Percentiles rank a stretch among this genome's conserved stretches.
Conservation (phyloP, 2,797 vertebrate species). For the Steatocranus sp. region DNA sequence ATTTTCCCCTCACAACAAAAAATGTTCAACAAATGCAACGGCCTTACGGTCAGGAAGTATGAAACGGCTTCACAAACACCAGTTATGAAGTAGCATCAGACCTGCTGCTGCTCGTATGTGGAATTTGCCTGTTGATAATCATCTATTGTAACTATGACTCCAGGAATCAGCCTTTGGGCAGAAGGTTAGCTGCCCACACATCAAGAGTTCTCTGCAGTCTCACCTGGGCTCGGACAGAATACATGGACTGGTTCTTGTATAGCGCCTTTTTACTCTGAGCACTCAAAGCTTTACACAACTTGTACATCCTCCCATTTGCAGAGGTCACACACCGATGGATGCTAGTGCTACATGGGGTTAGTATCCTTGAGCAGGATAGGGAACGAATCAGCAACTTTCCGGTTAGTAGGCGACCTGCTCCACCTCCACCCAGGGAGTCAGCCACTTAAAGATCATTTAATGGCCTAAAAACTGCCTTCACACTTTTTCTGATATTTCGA, state of each 20-base stretch:
- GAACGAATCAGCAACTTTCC: accelerated
- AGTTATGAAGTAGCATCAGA: not conserved
- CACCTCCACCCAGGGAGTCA: not conserved
- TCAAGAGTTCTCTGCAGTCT: accelerated
- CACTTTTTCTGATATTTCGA: not conserved
- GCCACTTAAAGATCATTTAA: not conserved
- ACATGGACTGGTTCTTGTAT: accelerated
- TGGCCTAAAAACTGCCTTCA: not conserved
- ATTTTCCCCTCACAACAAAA: not conserved
- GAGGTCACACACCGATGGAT: not conserved
- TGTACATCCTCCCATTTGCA: accelerated
- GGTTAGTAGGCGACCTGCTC: not conserved
- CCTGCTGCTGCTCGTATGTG: accelerated
- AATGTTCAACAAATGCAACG: not conserved
- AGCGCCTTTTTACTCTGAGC: accelerated
- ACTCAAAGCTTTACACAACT: not conserved
- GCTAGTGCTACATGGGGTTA: not conserved
- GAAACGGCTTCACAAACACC: accelerated
- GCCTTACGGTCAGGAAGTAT: not conserved
- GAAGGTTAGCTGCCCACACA: not conserved
- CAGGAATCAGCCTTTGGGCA: accelerated
- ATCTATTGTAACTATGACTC: not conserved
- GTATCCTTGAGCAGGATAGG: not conserved
- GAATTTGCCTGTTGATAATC: not conserved
- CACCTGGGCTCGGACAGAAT: not conserved